These are phyloP conservation scores for Macrophya alboannulata DNA, from an alignment of 2,888 invertebrate species.

Conservation along the genomic window DNA sequence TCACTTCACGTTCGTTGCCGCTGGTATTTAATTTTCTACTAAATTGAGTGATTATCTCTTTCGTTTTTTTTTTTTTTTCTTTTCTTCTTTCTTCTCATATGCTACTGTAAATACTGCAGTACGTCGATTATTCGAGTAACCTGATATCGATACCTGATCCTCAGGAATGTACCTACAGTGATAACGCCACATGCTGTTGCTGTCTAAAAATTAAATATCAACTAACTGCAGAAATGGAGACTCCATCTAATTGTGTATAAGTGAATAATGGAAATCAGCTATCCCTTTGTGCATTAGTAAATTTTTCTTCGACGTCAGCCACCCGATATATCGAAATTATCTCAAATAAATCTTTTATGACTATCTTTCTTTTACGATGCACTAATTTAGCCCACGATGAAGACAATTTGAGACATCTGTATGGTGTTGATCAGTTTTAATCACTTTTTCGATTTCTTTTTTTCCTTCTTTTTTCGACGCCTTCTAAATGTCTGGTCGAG, in stretches of 20 bases:
- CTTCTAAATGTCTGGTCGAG: background rate
- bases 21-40: background rate
- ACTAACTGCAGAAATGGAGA: background rate
- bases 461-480: too few species aligned
- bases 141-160: background rate
- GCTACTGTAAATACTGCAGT: conserved; percentile 5
- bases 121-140: conserved; percentile 11
- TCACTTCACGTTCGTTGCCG: background rate
- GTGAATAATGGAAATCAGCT: background rate
- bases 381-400: background rate
- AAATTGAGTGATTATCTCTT: background rate
- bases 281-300: background rate
- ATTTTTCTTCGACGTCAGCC: background rate
- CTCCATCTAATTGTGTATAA: background rate
- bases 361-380: background rate
- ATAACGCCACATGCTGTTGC: background rate
- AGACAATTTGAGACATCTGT: background rate
- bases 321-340: background rate
- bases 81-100: background rate
- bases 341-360: background rate
- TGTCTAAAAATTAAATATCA: background rate
- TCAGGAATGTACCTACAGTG: conserved; percentile 4
- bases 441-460: background rate
- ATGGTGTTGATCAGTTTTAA: background rate
- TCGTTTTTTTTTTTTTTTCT: background rate